phyloP scores from a whole-genome alignment of 2,888 invertebrate species.

The Limulus polyphemus region DNA sequence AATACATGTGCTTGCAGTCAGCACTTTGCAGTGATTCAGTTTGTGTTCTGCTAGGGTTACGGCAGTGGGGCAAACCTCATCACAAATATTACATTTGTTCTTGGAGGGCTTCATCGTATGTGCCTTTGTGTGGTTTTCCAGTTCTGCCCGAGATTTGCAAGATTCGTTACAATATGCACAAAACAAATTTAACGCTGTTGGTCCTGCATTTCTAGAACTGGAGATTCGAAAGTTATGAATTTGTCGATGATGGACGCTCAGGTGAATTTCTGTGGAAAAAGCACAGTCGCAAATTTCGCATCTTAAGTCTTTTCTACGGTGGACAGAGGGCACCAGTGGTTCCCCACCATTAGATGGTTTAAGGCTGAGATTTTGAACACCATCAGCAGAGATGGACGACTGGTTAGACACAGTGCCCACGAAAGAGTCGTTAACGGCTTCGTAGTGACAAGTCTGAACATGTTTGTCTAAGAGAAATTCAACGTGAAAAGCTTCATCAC shows the following conservation, averaged over 20 bases:
- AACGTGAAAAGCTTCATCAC: slow-evolving; percentile 74
- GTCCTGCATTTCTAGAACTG: slow-evolving; percentile 22
- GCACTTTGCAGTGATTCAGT: slow-evolving; percentile 79
- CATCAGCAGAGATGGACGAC: neutral
- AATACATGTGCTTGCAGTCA: slow-evolving; percentile 69
- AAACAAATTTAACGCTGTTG: slow-evolving; percentile 45
- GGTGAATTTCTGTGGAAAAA: slow-evolving; percentile 51
- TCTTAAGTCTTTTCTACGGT: slow-evolving; percentile 27
- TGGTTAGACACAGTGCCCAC: neutral
- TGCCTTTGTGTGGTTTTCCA: slow-evolving; percentile 80
- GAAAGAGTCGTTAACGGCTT: too few relatives aligned
- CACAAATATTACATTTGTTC: slow-evolving; percentile 92
- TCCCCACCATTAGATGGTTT: slow-evolving; percentile 13
- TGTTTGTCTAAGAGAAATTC: slow-evolving; percentile 82
- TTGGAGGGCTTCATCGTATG: slow-evolving; percentile 43
- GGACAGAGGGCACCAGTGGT: too few relatives aligned
- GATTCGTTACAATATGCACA: slow-evolving; percentile 86
- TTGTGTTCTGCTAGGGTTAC: slow-evolving; percentile 82
- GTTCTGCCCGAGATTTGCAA: slow-evolving; percentile 69
- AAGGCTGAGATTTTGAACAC: slow-evolving; percentile 13
- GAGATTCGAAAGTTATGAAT: slow-evolving; percentile 42
- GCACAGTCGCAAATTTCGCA: slow-evolving; percentile 69
- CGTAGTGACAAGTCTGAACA: slow-evolving; percentile 48
- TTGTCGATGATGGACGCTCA: slow-evolving; percentile 52
- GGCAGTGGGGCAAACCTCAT: slow-evolving; percentile 71